A percentile compares a stretch with the other conserved stretches of the same genome.
Evolutionary conservation across 2,113 vertebrate genomes (phyloP).

Genomic region (Isichthys henryi): DNA sequence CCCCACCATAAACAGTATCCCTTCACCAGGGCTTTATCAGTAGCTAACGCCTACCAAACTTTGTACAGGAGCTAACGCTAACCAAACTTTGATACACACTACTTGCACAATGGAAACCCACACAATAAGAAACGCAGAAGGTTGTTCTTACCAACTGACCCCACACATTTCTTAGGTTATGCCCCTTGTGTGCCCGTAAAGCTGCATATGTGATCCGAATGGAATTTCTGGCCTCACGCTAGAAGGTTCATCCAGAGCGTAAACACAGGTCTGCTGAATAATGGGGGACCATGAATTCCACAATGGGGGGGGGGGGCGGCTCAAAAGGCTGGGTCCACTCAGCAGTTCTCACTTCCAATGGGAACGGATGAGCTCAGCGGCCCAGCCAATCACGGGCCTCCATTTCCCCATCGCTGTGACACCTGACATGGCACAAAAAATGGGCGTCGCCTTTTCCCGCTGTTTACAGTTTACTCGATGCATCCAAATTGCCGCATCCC

Average conservation of each 20-base stretch:
- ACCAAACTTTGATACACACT: background rate
- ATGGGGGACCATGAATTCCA: constrained; percentile 50
- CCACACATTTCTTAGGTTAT: constrained; percentile 72
- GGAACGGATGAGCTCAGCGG: constrained; percentile 29
- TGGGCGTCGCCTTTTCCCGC: background rate
- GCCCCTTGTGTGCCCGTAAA: constrained; percentile 51
- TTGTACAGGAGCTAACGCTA: background rate
- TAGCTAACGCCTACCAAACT: background rate
- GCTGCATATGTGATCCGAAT: constrained; percentile 56
- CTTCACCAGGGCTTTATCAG: background rate
- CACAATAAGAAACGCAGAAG: constrained; percentile 30
- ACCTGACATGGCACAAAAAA: background rate
- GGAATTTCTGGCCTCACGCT: constrained; percentile 45
- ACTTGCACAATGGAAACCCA: background rate
- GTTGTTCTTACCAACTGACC: constrained; percentile 66
- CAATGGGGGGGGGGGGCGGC: constrained; percentile 6
- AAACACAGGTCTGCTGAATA: constrained; percentile 56
- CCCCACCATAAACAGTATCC: background rate
- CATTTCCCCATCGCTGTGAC: background rate
- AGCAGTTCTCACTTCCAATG: constrained; percentile 58
- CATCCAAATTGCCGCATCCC: background rate
- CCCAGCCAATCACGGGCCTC: constrained; percentile 44
- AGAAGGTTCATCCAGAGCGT: constrained; percentile 61
- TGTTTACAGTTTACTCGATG: background rate
- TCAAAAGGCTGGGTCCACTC: constrained; percentile 59